Conservation (phyloP, 2,888 invertebrate genomes). For the Diaprepes abbreviatus region DNA sequence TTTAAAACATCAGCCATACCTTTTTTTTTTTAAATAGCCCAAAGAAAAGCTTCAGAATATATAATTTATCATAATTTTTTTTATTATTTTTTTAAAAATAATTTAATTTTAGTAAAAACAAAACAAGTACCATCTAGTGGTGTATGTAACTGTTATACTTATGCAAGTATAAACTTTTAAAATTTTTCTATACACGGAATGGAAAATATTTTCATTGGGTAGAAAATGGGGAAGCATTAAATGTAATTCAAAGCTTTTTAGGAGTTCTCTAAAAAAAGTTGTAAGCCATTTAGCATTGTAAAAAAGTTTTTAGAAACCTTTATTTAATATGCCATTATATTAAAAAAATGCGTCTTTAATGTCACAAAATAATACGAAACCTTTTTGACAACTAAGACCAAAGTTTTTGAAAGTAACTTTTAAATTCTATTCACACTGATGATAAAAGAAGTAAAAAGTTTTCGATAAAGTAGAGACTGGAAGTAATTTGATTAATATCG, state of each 20-base stretch:
- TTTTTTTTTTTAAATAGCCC: too few relatives aligned
- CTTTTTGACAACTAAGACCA: conserved; percentile 8
- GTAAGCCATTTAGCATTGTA: not conserved
- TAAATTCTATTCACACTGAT: conserved; percentile 22
- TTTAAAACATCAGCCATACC: too few relatives aligned
- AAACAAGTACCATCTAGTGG: too few relatives aligned
- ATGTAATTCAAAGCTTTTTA: not conserved
- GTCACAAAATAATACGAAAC: conserved; percentile 9
- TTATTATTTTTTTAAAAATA: too few relatives aligned
- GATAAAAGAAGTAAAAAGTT: conserved; percentile 34
- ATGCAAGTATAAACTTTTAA: too few relatives aligned
- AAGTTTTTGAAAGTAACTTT: conserved; percentile 18
- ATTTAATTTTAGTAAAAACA: too few relatives aligned
- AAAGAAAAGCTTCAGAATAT: too few relatives aligned
- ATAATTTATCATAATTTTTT: too few relatives aligned
- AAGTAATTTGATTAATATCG: conserved; percentile 52
- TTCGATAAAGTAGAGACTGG: conserved; percentile 34
- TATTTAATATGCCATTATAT: not conserved
- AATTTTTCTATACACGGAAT: not conserved
- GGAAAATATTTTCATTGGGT: not conserved
- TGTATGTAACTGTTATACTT: too few relatives aligned
- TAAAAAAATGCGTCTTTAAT: not conserved
- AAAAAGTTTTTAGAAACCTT: not conserved
- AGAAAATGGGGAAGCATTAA: not conserved
- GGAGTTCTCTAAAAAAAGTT: not conserved